A percentile compares a stretch with the other conserved stretches of the same genome.
Conservation (phyloP, 2,888 invertebrate genomes). For the Sminthurinus aureus region DNA sequence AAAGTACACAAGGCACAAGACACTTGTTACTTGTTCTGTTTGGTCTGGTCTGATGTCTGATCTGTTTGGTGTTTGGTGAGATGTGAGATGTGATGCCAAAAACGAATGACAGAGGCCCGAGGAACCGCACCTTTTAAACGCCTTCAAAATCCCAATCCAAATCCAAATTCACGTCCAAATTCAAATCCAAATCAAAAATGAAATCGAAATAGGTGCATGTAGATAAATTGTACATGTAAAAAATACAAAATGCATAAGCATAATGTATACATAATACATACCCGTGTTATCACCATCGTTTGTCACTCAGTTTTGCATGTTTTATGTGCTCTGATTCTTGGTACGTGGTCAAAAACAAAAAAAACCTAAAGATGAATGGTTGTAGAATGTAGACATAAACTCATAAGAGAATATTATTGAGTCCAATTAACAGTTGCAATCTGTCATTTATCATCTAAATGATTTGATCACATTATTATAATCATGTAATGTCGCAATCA, state of each 20-base stretch:
- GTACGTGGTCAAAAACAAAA: not conserved
- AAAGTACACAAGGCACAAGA: not conserved
- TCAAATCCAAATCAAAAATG: too few relatives aligned
- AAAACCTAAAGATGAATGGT: not conserved
- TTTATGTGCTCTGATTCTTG: not conserved
- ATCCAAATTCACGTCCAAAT: not conserved
- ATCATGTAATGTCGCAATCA: not conserved
- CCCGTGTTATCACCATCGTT: constrained; percentile 10
- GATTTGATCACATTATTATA: not conserved
- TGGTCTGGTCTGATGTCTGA: not conserved
- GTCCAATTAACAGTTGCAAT: not conserved
- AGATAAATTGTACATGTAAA: not conserved
- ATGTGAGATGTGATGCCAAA: constrained; percentile 1
- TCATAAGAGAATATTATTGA: not conserved
- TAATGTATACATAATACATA: not conserved
- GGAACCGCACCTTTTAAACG: constrained; percentile 35
- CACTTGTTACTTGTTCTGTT: not conserved
- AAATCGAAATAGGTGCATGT: too few relatives aligned
- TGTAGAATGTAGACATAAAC: not conserved
- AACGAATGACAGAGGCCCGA: not conserved
- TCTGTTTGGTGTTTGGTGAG: not conserved
- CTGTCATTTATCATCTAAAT: not conserved
- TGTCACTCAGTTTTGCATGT: constrained; percentile 17
- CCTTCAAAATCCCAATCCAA: not conserved
- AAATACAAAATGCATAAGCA: not conserved